These are phyloP conservation scores for Cairina moschata DNA, from an alignment of 2,113 vertebrate genomes.

Conservation along the genomic window DNA sequence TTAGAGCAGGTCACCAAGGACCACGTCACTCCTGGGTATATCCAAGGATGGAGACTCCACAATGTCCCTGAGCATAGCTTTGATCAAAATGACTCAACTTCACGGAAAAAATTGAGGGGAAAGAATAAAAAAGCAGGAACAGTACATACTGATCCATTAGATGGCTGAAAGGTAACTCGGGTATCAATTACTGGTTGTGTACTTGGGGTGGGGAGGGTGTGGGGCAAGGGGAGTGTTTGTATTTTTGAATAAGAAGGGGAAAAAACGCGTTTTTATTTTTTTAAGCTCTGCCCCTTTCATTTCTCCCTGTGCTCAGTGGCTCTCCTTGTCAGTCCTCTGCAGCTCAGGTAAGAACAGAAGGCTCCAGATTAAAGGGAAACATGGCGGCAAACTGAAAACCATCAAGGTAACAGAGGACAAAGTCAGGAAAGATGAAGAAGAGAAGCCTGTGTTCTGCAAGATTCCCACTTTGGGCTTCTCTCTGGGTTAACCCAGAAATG, in stretches of 20 bases:
- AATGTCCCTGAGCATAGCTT: not conserved
- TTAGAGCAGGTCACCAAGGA: not conserved
- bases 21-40: not conserved
- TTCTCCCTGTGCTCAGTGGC: not conserved
- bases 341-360: constrained; percentile 62
- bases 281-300: constrained; percentile 50
- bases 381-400: constrained; percentile 14
- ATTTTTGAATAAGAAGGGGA: not conserved
- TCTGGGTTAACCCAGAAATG: not conserved
- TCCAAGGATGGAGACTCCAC: not conserved
- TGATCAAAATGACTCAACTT: constrained; percentile 13
- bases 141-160: not conserved
- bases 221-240: not conserved
- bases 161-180: constrained; percentile 43
- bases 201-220: too few relatives aligned
- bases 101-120: not conserved
- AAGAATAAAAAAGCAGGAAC: not conserved
- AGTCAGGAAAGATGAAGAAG: constrained; percentile 2
- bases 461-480: not conserved
- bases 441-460: constrained; percentile 8
- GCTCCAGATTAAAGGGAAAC: constrained; percentile 51
- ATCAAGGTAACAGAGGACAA: not conserved
- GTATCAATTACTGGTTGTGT: not conserved
- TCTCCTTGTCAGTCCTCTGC: constrained; percentile 39
- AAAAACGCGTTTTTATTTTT: constrained; percentile 19